Base-by-base conservation (phyloP, 2,113 vertebrate species). In the Neolamprologus ventralis region DNA sequence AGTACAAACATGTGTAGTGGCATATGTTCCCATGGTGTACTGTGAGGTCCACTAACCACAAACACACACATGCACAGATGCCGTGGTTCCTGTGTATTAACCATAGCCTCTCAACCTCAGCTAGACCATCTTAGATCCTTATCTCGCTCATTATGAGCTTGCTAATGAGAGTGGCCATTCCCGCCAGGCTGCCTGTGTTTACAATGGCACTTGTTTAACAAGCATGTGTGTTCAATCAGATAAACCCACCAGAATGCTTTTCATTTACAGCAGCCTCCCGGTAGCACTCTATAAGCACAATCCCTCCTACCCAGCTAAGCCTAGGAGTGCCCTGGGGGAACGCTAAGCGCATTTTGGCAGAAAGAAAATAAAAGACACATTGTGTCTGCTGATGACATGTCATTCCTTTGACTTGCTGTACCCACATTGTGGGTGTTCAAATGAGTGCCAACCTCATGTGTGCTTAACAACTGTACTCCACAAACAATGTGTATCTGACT, bases 211-310 rank as follows among this genome's bases (percentile, higher is more conserved):
- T 92, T 87, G 71, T 87, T 89, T 95, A 91, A 95, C 42, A 45
- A 94, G 87, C 93, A 95, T 92, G 90, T 95, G 95, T 81, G 91
- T 93, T 88, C 82, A 94, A 95, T 95, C 92, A 94, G 88, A 94
- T 92, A 91, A 94, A 94, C 87, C 80, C 81, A 88, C 31, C 84
- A 93, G 79, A 92, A 92, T 85, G 86, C 84, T 86, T 92, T 90
- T 92, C 84, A 91, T 93, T 93, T 90, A 89, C 85, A 90, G 75
- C 75, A 85, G 84, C 63, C 92, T 81, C 78, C 58, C 75, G 4
- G 87, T 90, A 89, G 86, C 92, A 85, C 81, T 68, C 71, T 81
- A 49, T 81, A 85, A 94, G 88, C 57, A 80, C 40, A 53, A 23
- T 9, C 6, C 57, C 37, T 85, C 16, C 60, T 57, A 91, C 45